phyloP scores from a whole-genome alignment of 2,888 invertebrate genomes.

The Endomychus coccineus region DNA sequence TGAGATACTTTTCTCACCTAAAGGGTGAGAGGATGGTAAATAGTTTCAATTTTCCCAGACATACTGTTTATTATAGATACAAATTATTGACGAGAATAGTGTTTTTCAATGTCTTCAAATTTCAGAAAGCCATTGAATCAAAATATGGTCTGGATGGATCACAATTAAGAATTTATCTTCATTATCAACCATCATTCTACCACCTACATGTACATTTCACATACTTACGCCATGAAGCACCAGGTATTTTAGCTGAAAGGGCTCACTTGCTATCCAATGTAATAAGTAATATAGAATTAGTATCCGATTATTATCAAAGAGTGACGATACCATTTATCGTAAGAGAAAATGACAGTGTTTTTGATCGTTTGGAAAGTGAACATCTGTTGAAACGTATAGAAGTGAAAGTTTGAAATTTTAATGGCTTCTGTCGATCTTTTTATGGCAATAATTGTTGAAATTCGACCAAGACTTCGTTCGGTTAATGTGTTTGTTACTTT shows the following conservation, averaged over 20 bases:
- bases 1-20: no score
- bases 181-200: slow-evolving; percentile 96
- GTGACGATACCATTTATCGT: slow-evolving; percentile 74
- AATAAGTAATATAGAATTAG: slow-evolving; percentile 81
- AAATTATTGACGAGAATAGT: no score
- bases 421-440: slow-evolving; percentile 19
- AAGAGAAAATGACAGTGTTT: slow-evolving; percentile 67
- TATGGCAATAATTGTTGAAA: slow-evolving; percentile 48
- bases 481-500: slow-evolving; percentile 54
- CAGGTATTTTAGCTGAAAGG: slow-evolving; percentile 76
- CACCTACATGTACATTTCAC: slow-evolving; percentile 94
- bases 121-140: slow-evolving; percentile 64
- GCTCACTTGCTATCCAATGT: slow-evolving; percentile 83
- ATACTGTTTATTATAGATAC: no score
- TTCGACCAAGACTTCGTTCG: slow-evolving; percentile 52
- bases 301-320: slow-evolving; percentile 75
- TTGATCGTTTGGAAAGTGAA: slow-evolving; percentile 55
- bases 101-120: slow-evolving; percentile 22
- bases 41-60: no score
- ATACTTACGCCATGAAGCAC: slow-evolving; percentile 68
- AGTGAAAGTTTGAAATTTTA: slow-evolving; percentile 31
- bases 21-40: no score
- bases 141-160: slow-evolving; percentile 65
- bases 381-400: slow-evolving; percentile 48
- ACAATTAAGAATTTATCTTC: slow-evolving; percentile 77